Evolutionary conservation across 1,140 invertebrate genomes (phyloP).

Genomic region (Ceratoteleas bidentatus): DNA sequence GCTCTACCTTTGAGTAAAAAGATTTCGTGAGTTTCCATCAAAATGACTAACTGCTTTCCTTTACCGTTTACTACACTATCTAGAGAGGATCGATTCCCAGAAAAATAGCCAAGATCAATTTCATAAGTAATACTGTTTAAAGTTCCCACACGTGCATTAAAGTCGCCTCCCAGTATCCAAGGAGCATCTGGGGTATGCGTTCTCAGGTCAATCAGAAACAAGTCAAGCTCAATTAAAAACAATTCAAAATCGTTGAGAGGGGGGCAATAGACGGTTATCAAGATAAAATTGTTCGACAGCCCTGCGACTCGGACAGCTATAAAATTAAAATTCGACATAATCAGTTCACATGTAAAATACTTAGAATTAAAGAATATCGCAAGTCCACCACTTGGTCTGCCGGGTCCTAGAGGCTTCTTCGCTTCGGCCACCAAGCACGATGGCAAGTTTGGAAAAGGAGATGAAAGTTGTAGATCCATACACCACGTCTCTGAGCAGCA

Average conservation of each 20-base stretch:
- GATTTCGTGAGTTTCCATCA: not conserved
- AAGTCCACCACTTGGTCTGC: not conserved
- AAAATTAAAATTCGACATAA: not conserved
- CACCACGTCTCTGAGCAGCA: too few species aligned
- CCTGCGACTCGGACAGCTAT: not conserved
- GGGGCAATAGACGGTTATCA: not conserved
- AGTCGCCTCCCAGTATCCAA: not conserved
- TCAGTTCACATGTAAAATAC: slow-evolving; percentile 1
- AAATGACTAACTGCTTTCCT: not conserved
- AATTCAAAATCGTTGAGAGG: not conserved
- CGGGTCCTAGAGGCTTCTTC: not conserved
- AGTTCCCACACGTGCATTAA: not conserved
- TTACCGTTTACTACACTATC: not conserved
- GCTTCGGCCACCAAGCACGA: not conserved
- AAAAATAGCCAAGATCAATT: not conserved
- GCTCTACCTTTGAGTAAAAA: not conserved
- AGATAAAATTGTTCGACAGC: not conserved
- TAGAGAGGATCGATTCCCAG: not conserved
- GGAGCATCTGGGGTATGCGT: not conserved
- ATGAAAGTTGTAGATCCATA: too few species aligned
- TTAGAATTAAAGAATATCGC: not conserved
- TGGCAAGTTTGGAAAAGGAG: too few species aligned
- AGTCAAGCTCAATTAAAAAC: not conserved
- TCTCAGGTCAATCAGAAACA: not conserved
- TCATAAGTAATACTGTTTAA: not conserved